A percentile compares a stretch with the other conserved stretches of the same genome.
Evolutionary conservation across 1,140 invertebrate species (phyloP).

Genomic region (Zaprionus ornatus): DNA sequence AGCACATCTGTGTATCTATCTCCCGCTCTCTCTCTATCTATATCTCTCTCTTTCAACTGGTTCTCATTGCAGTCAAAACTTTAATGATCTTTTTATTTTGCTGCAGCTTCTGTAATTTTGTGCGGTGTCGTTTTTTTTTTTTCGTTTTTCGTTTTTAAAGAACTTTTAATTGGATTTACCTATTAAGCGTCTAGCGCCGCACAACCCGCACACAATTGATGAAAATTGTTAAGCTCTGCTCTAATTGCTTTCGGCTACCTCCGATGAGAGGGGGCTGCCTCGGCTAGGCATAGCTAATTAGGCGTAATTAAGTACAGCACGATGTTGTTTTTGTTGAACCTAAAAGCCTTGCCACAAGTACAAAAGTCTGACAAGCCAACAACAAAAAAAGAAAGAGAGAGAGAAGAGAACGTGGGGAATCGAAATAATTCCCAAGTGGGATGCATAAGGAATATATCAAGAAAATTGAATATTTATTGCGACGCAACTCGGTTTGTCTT

Average conservation of each 20-base stretch:
- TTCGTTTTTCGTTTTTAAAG: slow-evolving; percentile 30
- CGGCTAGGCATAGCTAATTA: slow-evolving; percentile 47
- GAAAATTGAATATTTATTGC: background rate
- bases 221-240: slow-evolving; percentile 61
- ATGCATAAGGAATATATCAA: background rate
- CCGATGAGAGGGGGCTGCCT: slow-evolving; percentile 2
- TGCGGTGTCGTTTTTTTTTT: slow-evolving; percentile 17
- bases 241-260: slow-evolving; percentile 57
- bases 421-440: background rate
- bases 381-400: background rate
- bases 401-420: slow-evolving; percentile 13
- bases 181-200: slow-evolving; percentile 50
- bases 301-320: slow-evolving; percentile 54
- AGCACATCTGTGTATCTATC: slow-evolving; percentile 1
- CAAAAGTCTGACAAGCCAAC: slow-evolving; percentile 24
- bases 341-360: slow-evolving; percentile 15
- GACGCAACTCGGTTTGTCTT: no score
- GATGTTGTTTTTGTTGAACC: slow-evolving; percentile 15
- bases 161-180: slow-evolving; percentile 64
- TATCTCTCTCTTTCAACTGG: background rate
- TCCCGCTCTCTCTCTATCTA: background rate
- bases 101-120: slow-evolving; percentile 8
- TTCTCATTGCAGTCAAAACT: slow-evolving; percentile 37
- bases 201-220: slow-evolving; percentile 54
- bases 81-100: slow-evolving; percentile 47